Percentiles rank a stretch among this genome's conserved stretches.
Conservation (phyloP, 2,888 invertebrate genomes). For the Blastobasis adustella region DNA sequence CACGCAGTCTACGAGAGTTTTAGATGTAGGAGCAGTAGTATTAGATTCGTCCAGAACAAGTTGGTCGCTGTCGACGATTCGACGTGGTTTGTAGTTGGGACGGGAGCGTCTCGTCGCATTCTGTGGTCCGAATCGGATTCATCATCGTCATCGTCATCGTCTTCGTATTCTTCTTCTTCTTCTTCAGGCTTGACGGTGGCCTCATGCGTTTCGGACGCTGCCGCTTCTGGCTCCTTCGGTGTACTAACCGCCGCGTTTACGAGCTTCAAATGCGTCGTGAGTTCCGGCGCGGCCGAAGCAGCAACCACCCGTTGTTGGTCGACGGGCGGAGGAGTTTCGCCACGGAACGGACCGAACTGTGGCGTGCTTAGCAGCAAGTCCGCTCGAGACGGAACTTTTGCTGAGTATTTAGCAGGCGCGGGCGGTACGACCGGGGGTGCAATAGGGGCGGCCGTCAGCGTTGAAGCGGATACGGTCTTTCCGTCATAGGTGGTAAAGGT, state of each 20-base stretch:
- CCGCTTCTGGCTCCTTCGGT: no score
- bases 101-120: background rate
- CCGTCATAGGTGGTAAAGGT: constrained; percentile 85
- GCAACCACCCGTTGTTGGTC: constrained; percentile 21
- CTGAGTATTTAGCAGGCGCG: constrained; percentile 49
- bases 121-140: constrained; percentile 22
- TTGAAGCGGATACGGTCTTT: constrained; percentile 80
- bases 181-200: constrained; percentile 19
- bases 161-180: constrained; percentile 19
- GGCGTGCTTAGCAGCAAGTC: constrained; percentile 80
- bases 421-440: constrained; percentile 43
- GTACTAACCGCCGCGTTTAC: constrained; percentile 30
- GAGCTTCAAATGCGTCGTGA: constrained; percentile 31
- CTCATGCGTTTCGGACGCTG: no score
- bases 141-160: constrained; percentile 23
- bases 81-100: background rate
- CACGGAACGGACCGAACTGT: constrained; percentile 83
- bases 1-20: no score
- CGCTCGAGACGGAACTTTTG: constrained; percentile 58
- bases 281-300: no score
- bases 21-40: no score
- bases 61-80: background rate
- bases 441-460: constrained; percentile 73
- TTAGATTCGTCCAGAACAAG: no score
- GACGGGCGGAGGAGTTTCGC: constrained; percentile 77